Evolutionary conservation across 1,140 invertebrate genomes (phyloP).

Genomic region (Myzus persicae): DNA sequence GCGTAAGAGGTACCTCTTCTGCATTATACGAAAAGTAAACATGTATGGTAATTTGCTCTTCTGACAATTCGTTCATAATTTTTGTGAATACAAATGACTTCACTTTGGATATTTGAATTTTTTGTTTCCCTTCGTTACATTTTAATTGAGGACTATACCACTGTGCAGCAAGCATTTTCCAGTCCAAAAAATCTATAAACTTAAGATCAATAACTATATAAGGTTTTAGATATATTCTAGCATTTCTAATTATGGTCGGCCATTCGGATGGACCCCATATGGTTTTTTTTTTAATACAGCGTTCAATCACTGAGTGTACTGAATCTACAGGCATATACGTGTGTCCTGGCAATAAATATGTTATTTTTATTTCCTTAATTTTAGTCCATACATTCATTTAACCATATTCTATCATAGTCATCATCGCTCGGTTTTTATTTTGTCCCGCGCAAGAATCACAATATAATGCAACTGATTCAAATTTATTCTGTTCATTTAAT

Average conservation of each 20-base stretch:
- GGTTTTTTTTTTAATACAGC: conserved; percentile 20
- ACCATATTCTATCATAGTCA: background rate
- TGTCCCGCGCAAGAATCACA: conserved; percentile 33
- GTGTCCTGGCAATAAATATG: conserved; percentile 39
- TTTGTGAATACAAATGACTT: conserved; percentile 23
- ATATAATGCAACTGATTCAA: conserved; percentile 29
- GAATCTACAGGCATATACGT: conserved; percentile 6
- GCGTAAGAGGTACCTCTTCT: conserved; percentile 18
- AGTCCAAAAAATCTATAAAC: conserved; percentile 22
- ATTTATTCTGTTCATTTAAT: background rate
- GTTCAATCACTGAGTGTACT: conserved; percentile 18
- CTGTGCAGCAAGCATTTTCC: conserved; percentile 23
- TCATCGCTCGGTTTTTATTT: conserved; percentile 32
- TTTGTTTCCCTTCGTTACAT: conserved; percentile 13
- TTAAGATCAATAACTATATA: conserved; percentile 4
- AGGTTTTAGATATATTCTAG: conserved; percentile 25
- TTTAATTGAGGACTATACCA: conserved; percentile 27
- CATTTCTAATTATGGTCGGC: conserved; percentile 33
- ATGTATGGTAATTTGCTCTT: conserved; percentile 24
- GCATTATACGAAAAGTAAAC: conserved; percentile 5
- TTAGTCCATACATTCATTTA: conserved; percentile 15
- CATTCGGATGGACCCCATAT: conserved; percentile 34
- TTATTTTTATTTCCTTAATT: conserved; percentile 19
- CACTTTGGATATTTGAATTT: conserved; percentile 20
- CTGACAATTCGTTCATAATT: conserved; percentile 1